Conservation (phyloP, 2,797 vertebrate genomes). For the Labroides dimidiatus region DNA sequence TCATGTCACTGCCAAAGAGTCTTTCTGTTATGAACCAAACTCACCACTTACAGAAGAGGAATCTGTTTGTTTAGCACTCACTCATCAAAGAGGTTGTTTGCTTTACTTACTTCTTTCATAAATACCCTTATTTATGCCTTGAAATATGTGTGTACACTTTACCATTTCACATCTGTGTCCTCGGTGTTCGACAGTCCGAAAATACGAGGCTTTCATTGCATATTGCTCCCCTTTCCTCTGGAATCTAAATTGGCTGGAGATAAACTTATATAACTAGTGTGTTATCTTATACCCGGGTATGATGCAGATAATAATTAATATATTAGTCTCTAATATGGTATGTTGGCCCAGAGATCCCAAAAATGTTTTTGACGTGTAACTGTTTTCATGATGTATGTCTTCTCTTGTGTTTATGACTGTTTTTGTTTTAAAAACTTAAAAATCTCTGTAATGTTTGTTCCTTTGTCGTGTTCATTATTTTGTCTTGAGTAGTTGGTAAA, state of each 20-base stretch:
- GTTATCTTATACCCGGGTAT: constrained; percentile 69
- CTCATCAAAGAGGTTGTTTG: constrained; percentile 30
- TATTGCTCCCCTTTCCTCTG: constrained; percentile 55
- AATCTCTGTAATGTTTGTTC: constrained; percentile 57
- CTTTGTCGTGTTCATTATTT: constrained; percentile 62
- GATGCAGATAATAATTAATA: constrained; percentile 73
- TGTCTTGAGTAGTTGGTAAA: constrained; percentile 48
- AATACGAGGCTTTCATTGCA: constrained; percentile 59
- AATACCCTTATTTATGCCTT: constrained; percentile 14
- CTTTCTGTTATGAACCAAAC: constrained; percentile 34
- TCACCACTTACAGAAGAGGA: constrained; percentile 1
- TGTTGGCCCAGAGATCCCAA: constrained; percentile 64
- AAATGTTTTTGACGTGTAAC: constrained; percentile 52
- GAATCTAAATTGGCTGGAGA: constrained; percentile 64
- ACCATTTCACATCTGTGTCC: constrained; percentile 24
- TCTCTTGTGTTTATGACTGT: constrained; percentile 63
- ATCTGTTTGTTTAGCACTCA: constrained; percentile 11
- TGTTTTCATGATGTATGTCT: constrained; percentile 60
- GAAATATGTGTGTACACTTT: constrained; percentile 16
- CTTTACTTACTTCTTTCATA: constrained; percentile 21
- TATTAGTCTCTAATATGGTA: constrained; percentile 72
- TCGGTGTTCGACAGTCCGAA: constrained; percentile 8
- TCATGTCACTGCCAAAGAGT: constrained; percentile 51
- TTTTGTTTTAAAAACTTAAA: constrained; percentile 51
- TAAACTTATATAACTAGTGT: constrained; percentile 63